Conservation (phyloP, 1,140 invertebrate species). For the Meloidogyne hapla region DNA sequence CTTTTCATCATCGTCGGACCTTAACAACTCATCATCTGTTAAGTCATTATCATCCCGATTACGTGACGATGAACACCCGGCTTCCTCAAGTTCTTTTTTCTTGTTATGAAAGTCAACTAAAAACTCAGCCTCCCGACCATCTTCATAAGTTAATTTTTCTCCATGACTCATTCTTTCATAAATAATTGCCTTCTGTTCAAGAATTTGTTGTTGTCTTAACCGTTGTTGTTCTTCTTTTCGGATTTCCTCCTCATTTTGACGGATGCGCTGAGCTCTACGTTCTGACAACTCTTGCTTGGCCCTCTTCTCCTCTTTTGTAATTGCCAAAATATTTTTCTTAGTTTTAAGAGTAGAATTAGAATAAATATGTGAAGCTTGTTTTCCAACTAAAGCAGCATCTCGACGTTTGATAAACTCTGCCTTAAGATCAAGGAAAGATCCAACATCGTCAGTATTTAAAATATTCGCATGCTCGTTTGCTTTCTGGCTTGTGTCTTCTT, state of each 20-base stretch:
- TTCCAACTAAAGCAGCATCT: constrained; percentile 19
- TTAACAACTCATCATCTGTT: neutral
- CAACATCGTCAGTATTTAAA: constrained; percentile 21
- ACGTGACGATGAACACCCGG: neutral
- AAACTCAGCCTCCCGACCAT: constrained; percentile 32
- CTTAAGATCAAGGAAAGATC: constrained; percentile 25
- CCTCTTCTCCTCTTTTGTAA: constrained; percentile 38
- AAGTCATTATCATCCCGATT: neutral
- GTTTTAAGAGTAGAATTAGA: neutral
- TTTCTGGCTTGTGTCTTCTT: neutral
- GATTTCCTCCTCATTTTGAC: constrained; percentile 27
- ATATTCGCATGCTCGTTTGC: neutral
- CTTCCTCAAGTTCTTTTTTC: constrained; percentile 24
- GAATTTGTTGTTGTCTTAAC: constrained; percentile 34
- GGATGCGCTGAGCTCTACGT: constrained; percentile 24
- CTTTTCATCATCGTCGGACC: neutral
- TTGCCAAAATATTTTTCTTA: constrained; percentile 23
- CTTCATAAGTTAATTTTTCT: constrained; percentile 39
- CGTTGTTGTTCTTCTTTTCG: constrained; percentile 39
- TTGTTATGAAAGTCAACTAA: constrained; percentile 29
- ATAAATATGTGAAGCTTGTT: constrained; percentile 6
- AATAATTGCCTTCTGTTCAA: constrained; percentile 26
- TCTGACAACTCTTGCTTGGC: constrained; percentile 22
- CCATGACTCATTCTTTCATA: constrained; percentile 44
- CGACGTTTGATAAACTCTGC: constrained; percentile 28